phyloP scores from a whole-genome alignment of 2,888 invertebrate species.

The Hyposoter dolosus region DNA sequence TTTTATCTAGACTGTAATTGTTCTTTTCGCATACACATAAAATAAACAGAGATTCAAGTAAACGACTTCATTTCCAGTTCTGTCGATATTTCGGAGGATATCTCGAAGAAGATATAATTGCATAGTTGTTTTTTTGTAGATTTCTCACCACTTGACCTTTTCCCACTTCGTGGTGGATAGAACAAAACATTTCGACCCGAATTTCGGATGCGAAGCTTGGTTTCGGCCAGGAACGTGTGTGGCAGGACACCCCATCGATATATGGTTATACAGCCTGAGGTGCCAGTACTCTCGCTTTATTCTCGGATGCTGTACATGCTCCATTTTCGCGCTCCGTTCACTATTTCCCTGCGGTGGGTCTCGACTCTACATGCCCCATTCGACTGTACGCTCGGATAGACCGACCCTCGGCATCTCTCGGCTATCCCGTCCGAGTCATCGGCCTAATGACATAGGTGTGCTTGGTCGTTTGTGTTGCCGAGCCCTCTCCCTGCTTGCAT shows the following conservation, averaged over 20 bases:
- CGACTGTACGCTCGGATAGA: constrained; percentile 70
- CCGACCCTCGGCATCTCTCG: constrained; percentile 73
- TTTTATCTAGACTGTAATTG: not conserved
- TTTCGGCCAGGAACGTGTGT: not conserved
- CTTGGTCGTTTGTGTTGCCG: constrained; percentile 57
- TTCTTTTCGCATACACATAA: constrained; percentile 1
- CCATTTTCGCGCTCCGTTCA: constrained; percentile 51
- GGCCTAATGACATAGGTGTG: constrained; percentile 80
- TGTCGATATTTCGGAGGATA: not conserved
- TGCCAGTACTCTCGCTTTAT: constrained; percentile 36
- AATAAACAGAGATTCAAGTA: constrained; percentile 56
- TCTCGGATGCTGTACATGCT: constrained; percentile 48
- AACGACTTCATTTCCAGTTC: constrained; percentile 53
- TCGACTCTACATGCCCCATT: constrained; percentile 20
- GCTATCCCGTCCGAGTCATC: constrained; percentile 77
- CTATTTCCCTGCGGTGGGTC: constrained; percentile 24
- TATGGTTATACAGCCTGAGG: constrained; percentile 46
- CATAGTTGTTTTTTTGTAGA: not conserved
- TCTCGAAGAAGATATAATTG: no score
- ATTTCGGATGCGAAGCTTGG: not conserved
- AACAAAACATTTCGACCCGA: not conserved
- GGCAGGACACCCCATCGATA: not conserved
- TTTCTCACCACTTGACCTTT: not conserved
- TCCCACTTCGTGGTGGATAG: not conserved
- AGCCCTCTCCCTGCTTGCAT: constrained; percentile 18